Percentiles rank a stretch among this genome's conserved stretches.
phyloP scores from a whole-genome alignment of 23 tunicate species.

The Botrylloides violaceus region DNA sequence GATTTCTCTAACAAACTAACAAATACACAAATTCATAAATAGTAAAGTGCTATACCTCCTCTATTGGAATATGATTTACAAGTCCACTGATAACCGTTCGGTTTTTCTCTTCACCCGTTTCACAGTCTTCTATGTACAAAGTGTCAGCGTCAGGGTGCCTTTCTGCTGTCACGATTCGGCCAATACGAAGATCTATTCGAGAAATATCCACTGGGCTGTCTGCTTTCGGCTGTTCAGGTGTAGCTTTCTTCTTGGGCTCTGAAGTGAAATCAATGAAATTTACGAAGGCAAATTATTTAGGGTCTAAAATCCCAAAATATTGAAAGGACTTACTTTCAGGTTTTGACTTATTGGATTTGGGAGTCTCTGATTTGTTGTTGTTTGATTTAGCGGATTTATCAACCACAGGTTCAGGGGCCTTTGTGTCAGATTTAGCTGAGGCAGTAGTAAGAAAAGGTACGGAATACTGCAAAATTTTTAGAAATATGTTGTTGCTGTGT shows the following conservation, averaged over 20 bases:
- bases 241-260: constrained; percentile 28
- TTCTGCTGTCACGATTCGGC: constrained; percentile 55
- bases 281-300: too few species aligned
- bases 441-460: too few species aligned
- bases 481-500: too few species aligned
- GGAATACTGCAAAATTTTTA: too few species aligned
- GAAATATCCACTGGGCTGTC: constrained; percentile 77
- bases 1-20: too few species aligned
- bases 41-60: too few species aligned
- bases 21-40: too few species aligned
- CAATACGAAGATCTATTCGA: constrained; percentile 71
- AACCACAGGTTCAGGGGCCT: too few species aligned
- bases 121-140: constrained; percentile 75
- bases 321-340: constrained; percentile 6
- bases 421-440: too few species aligned
- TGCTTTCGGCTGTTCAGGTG: constrained; percentile 17
- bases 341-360: constrained; percentile 4
- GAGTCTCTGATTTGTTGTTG: too few species aligned
- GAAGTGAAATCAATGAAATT: background rate
- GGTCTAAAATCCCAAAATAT: background rate
- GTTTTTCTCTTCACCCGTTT: constrained; percentile 60
- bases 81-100: constrained; percentile 81
- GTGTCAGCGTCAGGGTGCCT: constrained; percentile 88
- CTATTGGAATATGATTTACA: constrained; percentile 56
- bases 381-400: too few species aligned